These are phyloP conservation scores for Xylocampa areola DNA, from an alignment of 2,888 invertebrate species.

Conservation along the genomic window DNA sequence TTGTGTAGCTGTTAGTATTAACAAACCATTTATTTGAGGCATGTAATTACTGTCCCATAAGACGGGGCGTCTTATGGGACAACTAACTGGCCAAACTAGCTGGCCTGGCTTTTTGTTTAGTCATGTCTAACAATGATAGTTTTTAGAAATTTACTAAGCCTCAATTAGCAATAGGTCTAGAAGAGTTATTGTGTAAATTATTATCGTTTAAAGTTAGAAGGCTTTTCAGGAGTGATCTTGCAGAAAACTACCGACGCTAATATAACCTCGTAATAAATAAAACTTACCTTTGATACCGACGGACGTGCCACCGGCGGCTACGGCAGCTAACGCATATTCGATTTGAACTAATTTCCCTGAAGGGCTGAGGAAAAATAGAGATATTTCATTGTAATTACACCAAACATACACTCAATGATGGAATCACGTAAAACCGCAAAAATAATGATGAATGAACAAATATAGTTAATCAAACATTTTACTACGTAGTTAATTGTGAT, in stretches of 20 bases:
- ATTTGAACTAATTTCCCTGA: constrained; percentile 99
- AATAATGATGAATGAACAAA: constrained; percentile 9
- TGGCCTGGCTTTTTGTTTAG: constrained; percentile 15
- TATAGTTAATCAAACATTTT: not conserved
- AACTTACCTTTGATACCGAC: constrained; percentile 98
- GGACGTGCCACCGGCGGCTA: constrained; percentile 99
- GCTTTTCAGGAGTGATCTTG: constrained; percentile 17
- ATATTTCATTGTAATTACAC: constrained; percentile 45
- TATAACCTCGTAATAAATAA: constrained; percentile 64
- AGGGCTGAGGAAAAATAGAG: constrained; percentile 92
- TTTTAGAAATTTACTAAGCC: not conserved
- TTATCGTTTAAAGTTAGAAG: too few species aligned
- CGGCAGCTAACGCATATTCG: constrained; percentile 99
- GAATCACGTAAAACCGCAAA: constrained; percentile 19
- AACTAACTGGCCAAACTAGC: too few species aligned
- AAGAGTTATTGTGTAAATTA: too few species aligned
- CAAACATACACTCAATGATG: constrained; percentile 37
- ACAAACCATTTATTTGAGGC: too few species aligned
- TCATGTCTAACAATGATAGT: constrained; percentile 6
- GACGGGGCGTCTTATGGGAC: too few species aligned
- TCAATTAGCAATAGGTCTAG: too few species aligned
- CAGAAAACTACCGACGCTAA: constrained; percentile 25
- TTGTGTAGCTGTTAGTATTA: too few species aligned
- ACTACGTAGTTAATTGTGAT: not conserved
- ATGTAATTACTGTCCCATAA: too few species aligned